Evolutionary conservation across 92 coral and sea anemone genomes (phyloP).

Genomic region (Micromussa lordhowensis): DNA sequence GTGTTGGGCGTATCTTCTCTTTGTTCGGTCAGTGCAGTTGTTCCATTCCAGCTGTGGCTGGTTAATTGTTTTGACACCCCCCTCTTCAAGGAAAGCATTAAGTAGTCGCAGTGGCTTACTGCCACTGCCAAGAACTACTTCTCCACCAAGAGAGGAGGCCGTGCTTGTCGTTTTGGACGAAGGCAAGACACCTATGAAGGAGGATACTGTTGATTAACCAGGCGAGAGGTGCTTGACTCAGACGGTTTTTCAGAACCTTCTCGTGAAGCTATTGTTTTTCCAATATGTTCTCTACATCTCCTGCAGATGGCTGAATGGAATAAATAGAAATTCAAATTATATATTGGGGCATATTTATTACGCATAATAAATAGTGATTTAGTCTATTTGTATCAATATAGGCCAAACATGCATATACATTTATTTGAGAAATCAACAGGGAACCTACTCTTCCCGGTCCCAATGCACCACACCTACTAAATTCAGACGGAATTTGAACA

Average conservation of each 20-base stretch:
- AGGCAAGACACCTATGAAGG: not conserved
- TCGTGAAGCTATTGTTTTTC: conserved; percentile 15
- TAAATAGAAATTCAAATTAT: not conserved
- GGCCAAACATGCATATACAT: no score
- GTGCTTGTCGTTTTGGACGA: conserved; percentile 42
- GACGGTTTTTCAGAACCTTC: not conserved
- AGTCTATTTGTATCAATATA: not conserved
- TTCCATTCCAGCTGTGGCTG: conserved; percentile 44
- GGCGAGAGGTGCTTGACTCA: conserved; percentile 23
- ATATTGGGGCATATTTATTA: conserved; percentile 5
- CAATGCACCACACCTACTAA: no score
- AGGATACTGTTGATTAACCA: conserved; percentile 8
- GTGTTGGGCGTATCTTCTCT: conserved; percentile 33
- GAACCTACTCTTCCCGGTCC: no score
- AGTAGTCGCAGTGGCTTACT: conserved; percentile 36
- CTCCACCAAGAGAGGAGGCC: conserved; percentile 25
- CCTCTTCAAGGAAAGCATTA: conserved; percentile 42
- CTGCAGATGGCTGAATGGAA: conserved; percentile 27
- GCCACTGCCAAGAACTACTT: conserved; percentile 4
- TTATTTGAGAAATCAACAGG: no score
- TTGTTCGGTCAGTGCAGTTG: conserved; percentile 30
- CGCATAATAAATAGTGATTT: not conserved
- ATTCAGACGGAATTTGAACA: no score
- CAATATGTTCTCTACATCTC: conserved; percentile 24
- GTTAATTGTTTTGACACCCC: conserved; percentile 40